phyloP scores from a whole-genome alignment of 2,888 invertebrate genomes.

The Tortricodes alternella region DNA sequence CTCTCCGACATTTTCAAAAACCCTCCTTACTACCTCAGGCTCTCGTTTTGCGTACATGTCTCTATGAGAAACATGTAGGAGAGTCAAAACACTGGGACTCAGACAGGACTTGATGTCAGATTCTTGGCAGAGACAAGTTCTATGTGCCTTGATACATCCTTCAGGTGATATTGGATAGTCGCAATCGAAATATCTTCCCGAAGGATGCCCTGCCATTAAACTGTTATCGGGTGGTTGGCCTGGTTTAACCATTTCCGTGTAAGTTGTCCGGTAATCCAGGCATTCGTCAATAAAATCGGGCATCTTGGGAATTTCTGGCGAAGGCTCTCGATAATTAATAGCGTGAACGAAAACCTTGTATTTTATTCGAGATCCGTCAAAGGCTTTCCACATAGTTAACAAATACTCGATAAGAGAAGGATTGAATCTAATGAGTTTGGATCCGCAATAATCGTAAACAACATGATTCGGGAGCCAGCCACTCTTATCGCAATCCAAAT shows the following conservation, averaged over 20 bases:
- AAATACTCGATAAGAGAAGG: slow-evolving; percentile 72
- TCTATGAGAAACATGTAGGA: slow-evolving; percentile 59
- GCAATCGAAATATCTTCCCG: slow-evolving; percentile 68
- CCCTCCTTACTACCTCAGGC: slow-evolving; percentile 56
- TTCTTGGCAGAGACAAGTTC: slow-evolving; percentile 60
- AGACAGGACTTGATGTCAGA: slow-evolving; percentile 61
- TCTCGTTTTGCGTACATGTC: slow-evolving; percentile 67
- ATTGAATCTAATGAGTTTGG: slow-evolving; percentile 70
- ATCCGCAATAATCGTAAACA: slow-evolving; percentile 72
- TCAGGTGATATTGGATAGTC: slow-evolving; percentile 64
- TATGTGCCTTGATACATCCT: slow-evolving; percentile 52
- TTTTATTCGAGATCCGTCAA: slow-evolving; percentile 68
- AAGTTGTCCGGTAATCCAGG: slow-evolving; percentile 65
- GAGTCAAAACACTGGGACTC: slow-evolving; percentile 59
- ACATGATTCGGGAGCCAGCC: slow-evolving; percentile 71
- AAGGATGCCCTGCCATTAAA: slow-evolving; percentile 63
- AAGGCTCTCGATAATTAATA: slow-evolving; percentile 68
- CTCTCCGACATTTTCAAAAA: slow-evolving; percentile 79
- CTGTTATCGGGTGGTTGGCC: slow-evolving; percentile 46
- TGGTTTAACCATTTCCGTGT: slow-evolving; percentile 67
- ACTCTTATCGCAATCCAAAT: slow-evolving; percentile 60
- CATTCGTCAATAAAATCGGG: slow-evolving; percentile 57
- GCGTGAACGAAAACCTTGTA: slow-evolving; percentile 76
- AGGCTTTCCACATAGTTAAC: slow-evolving; percentile 68
- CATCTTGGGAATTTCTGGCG: slow-evolving; percentile 68